phyloP scores from a whole-genome alignment of 2,888 invertebrate genomes.

The Sabatieria punctata region DNA sequence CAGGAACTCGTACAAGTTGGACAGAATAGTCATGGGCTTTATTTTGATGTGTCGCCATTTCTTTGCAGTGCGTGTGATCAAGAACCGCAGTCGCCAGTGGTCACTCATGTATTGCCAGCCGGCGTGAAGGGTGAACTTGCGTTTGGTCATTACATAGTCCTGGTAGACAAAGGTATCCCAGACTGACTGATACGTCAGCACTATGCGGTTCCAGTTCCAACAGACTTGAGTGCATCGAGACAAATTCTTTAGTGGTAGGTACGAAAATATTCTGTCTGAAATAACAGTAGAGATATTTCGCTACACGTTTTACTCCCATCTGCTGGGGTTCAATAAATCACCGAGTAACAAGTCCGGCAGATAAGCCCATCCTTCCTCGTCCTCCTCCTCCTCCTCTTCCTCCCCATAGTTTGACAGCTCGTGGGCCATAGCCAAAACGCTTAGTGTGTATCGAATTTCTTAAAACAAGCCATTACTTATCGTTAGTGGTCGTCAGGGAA shows the following conservation, averaged over 20 bases:
- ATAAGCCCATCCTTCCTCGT: background rate
- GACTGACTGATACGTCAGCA: no score
- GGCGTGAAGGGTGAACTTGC: constrained; percentile 59
- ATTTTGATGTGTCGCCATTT: constrained; percentile 50
- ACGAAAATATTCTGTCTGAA: constrained; percentile 52
- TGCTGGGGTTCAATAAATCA: no score
- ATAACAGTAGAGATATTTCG: constrained; percentile 54
- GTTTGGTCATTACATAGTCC: constrained; percentile 53
- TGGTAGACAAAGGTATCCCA: constrained; percentile 56
- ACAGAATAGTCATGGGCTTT: constrained; percentile 55
- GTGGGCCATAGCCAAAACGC: no score
- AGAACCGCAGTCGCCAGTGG: constrained; percentile 50
- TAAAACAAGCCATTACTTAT: no score
- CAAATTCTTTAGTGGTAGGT: constrained; percentile 49
- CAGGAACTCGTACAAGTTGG: constrained; percentile 66
- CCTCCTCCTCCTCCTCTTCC: background rate
- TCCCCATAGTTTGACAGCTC: no score
- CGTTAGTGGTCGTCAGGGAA: no score
- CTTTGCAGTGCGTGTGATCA: constrained; percentile 49
- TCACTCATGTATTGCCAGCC: constrained; percentile 63
- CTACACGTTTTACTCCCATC: no score
- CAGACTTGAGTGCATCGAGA: constrained; percentile 57
- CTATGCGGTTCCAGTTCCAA: constrained; percentile 45
- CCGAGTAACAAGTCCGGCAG: background rate
- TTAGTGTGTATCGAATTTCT: no score